Evolutionary conservation across 2,113 vertebrate species (phyloP), one percentile per base, ranked within the genome.

Genomic region (Cynocephalus volans): DNA sequence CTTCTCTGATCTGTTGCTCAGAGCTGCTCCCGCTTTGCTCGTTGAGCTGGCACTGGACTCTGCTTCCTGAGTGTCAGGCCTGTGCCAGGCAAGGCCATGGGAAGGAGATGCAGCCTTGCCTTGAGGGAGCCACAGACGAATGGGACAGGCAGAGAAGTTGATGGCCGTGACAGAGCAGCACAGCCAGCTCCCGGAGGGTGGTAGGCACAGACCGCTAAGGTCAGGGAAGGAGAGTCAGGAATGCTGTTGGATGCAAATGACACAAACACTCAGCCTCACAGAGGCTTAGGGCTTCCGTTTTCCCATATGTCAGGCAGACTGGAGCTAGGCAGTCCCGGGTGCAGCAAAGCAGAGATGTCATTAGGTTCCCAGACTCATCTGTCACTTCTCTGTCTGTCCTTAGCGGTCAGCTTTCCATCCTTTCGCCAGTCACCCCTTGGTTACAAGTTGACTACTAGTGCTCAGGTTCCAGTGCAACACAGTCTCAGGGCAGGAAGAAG

Each of bases 101-200:
- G n/a, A 17, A 3, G 41, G 17, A 90, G 84, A 19, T 1, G 33
- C 65, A 58, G 17, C 52, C 70, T 33, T 26, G 6, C 79, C 56
- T 36, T 28, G 4, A 3, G 19, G 48, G 50, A 67, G 50, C 65
- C 9, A 0, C 7, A 1, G 81, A 79, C 72, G 1, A 11, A 19
- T 28, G 31, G 62, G 62, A 28, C 28, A 8, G 77, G 28, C 36
- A 65, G 48, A 65, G 60, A 21, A 45, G 48, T 14, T 1, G 1
- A 21, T 4, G 3, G 8, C 10, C 23, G 0, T 26, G 0, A 0
- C 26, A 54, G 52, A 56, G 9, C 41, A 5, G 50, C 2, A 13
- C 56, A 58, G 13, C 12, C 33, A 10, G 77, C 14, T 54, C 58
- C 24, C 18, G 3, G n/a, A 21, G 13, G 64, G 67, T n/a, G 54